Base-by-base conservation (phyloP, 2,113 vertebrate genomes). In the Myrmecophaga tridactyla region DNA sequence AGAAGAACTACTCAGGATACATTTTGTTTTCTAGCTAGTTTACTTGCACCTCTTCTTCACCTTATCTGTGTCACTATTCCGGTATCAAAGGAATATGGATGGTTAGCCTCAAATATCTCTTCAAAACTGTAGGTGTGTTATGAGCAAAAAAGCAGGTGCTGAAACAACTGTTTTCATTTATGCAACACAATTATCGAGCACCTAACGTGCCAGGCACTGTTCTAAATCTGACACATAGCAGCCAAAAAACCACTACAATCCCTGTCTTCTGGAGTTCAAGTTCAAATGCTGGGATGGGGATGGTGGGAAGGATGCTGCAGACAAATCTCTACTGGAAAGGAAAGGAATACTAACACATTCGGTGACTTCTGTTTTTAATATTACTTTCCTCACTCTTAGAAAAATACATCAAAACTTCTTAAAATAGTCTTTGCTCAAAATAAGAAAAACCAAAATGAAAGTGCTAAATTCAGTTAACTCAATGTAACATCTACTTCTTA, bases 381-480 rank as follows among this genome's bases (percentile, higher is more conserved):
- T 76, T 88, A 48, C 51, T 86, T 84, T 88, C 48, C 62, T 82
- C 18, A 46, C 7, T 75, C 58, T 96, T 77, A 34, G 10, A 94
- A 87, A 92, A 72, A 31, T 9, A 5, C 20, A 88, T 58, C 23
- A n/a, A n/a, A 73, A 87, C n/a, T 81, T 41, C n/a, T 92, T 95
- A 76, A 81, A 70, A 96, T 6, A 76, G 67, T 9, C 23, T 92
- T 85, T 89, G n/a, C 58, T 94, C 72, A 36, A 78, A 7, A 14
- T 8, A 80, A 84, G 92, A 77, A 43, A 94, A 92, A 65, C 6
- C 46, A 65, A 76, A 94, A 63, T 36, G 72, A 34, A 75, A 85
- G 25, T 58, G 89, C 70, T 80, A 94, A 65, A 39, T 93, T 89
- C 58, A 58, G 53, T 70, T 62, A 92, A 86, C 23, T 82, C 73